A percentile compares a stretch with the other conserved stretches of the same genome.
phyloP scores from a whole-genome alignment of 2,113 vertebrate genomes.

The Gobiocypris rarus region DNA sequence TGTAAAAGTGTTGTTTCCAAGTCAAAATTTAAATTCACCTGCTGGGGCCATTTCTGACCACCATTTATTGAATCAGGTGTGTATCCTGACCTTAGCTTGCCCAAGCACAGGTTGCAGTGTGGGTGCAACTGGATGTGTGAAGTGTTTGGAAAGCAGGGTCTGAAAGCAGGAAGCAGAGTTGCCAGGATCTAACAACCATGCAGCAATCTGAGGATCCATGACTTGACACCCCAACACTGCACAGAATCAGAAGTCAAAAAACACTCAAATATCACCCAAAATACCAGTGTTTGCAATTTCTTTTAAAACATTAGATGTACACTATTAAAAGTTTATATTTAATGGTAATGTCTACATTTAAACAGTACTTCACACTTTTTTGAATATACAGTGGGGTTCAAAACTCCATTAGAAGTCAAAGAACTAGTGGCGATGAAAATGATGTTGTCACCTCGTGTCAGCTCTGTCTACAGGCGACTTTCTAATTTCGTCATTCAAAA shows the following conservation, averaged over 20 bases:
- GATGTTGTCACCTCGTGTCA: too few species aligned
- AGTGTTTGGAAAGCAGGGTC: conserved; percentile 80
- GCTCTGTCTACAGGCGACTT: too few species aligned
- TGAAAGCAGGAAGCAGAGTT: conserved; percentile 81
- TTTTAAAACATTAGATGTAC: not conserved
- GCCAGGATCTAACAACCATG: conserved; percentile 86
- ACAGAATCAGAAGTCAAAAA: conserved; percentile 25
- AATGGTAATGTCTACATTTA: too few species aligned
- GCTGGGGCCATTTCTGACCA: not conserved
- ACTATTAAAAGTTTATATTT: not conserved
- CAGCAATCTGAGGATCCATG: conserved; percentile 87
- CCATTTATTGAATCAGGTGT: not conserved
- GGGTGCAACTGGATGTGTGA: conserved; percentile 54
- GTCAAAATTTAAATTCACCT: not conserved
- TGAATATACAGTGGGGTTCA: too few species aligned
- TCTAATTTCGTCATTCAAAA: too few species aligned
- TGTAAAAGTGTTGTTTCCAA: not conserved
- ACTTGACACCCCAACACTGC: conserved; percentile 78
- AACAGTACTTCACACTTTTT: too few species aligned
- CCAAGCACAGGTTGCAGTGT: conserved; percentile 39
- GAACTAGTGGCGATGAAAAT: too few species aligned
- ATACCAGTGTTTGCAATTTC: not conserved
- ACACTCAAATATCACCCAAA: not conserved
- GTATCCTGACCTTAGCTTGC: conserved; percentile 57
- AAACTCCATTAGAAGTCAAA: too few species aligned